Evolutionary conservation across 2,797 vertebrate species (phyloP).

Genomic region (Ptychobarbus kaznakovi): DNA sequence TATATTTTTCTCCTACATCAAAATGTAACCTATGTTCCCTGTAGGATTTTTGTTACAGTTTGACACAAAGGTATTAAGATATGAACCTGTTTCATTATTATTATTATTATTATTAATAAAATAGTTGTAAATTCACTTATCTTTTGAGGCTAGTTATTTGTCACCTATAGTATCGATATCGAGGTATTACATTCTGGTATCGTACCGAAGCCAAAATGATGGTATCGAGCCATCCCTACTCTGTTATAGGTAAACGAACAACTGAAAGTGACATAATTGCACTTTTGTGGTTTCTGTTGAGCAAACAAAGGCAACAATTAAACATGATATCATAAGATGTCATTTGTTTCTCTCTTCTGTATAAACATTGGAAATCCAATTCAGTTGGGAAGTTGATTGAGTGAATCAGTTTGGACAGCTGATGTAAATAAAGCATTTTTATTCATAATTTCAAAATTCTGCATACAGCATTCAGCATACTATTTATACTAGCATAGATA

Average conservation of each 20-base stretch:
- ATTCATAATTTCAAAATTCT: neutral
- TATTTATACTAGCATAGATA: neutral
- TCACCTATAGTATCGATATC: no score
- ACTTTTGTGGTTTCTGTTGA: neutral
- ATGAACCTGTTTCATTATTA: no score
- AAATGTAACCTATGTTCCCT: no score
- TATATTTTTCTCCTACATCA: no score
- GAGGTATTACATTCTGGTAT: no score
- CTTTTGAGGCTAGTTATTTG: no score
- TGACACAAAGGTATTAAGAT: no score
- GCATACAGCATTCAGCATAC: neutral
- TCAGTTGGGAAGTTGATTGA: neutral
- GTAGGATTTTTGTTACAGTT: no score
- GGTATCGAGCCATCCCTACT: no score
- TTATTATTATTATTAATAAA: no score
- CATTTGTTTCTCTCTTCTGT: neutral
- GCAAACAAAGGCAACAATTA: neutral
- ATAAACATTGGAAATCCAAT: neutral
- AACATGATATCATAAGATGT: neutral
- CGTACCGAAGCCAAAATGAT: no score
- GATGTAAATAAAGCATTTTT: neutral
- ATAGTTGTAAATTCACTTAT: no score
- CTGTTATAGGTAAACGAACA: neutral
- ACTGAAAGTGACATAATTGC: neutral
- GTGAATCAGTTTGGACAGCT: neutral